phyloP scores from a whole-genome alignment of 2,888 invertebrate genomes.

The Melanophora roralis region DNA sequence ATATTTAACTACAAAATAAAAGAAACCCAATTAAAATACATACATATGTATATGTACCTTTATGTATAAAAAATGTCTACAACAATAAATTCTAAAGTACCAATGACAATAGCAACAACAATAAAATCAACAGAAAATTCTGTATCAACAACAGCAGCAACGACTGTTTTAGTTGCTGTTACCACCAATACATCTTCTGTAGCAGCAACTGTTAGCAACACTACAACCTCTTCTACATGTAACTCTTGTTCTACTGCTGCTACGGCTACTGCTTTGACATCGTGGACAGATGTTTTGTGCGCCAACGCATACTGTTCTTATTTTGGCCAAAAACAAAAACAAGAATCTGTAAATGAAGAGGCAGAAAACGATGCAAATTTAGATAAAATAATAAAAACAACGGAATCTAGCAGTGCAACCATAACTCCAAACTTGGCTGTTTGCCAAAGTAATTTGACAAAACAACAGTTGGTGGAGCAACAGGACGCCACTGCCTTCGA shows the following conservation, averaged over 20 bases:
- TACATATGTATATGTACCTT: background rate
- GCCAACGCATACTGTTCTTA: slow-evolving; percentile 56
- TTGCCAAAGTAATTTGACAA: slow-evolving; percentile 50
- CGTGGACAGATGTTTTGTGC: slow-evolving; percentile 60
- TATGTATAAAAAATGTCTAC: slow-evolving; percentile 55
- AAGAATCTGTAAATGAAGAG: slow-evolving; percentile 1
- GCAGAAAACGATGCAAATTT: slow-evolving; percentile 28
- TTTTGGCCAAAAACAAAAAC: slow-evolving; percentile 28
- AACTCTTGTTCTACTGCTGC: slow-evolving; percentile 25
- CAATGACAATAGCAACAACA: slow-evolving; percentile 16
- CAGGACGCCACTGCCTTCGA: slow-evolving; percentile 66
- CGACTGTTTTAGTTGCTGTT: slow-evolving; percentile 13
- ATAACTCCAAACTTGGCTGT: slow-evolving; percentile 36
- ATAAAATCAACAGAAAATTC: slow-evolving; percentile 34
- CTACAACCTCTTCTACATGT: slow-evolving; percentile 7
- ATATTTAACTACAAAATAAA: background rate
- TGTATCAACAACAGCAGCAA: slow-evolving; percentile 44
- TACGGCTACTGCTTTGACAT: slow-evolving; percentile 23
- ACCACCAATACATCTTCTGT: too few relatives aligned
- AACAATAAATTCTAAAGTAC: slow-evolving; percentile 51
- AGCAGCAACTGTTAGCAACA: slow-evolving; percentile 20
- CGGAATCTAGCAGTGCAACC: background rate
- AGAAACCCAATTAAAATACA: background rate
- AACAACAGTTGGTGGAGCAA: slow-evolving; percentile 53
- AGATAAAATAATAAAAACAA: slow-evolving; percentile 2